Evolutionary conservation across 2,888 invertebrate species (phyloP), one percentile per base, ranked within the genome.

Genomic region (Tricholauxania praeusta): DNA sequence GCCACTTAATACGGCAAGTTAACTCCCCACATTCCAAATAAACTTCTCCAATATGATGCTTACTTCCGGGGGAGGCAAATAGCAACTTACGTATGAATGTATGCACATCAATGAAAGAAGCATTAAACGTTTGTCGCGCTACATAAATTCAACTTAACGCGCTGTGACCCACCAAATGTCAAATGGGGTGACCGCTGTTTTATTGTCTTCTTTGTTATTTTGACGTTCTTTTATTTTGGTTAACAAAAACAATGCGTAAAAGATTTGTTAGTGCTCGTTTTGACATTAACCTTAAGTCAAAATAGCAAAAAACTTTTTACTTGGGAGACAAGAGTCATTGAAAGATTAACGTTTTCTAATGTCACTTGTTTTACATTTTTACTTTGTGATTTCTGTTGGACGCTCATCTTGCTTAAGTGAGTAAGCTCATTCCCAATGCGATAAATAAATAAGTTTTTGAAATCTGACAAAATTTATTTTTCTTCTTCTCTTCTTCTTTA

Each of bases 101-200:
- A 10, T 39, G 39, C 8, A 39, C 39, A 39, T 39, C 80, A 81
- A 39, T 75, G 79, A 77, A 76, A 73, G 73, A 75, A 82, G 79
- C 78, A 64, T 19, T 49, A 49, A 66, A 51, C 64, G 78, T 79
- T 78, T 80, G 83, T 80, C 78, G 80, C 83, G 83, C 83, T 78
- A 83, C 84, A 83, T 83, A 82, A 83, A 83, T 83, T 80, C 80
- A 78, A 80, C 80, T 83, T 83, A 82, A 83, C 72, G 53, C 62
- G 66, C 49, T 66, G 55, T 19, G 68, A 71, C 68, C 57, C 48
- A 49, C 62, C 67, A 60, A 60, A 75, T 14, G 52, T 59, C 68
- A 66, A 64, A 66, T 60, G 60, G 32, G 60, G 48, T 60, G 57
- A 48, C 48, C 68, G 19, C n/a, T 17, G 49, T 47, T 68, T 48